Evolutionary conservation across 2,888 invertebrate species (phyloP).

Genomic region (Odontocolon sp.): DNA sequence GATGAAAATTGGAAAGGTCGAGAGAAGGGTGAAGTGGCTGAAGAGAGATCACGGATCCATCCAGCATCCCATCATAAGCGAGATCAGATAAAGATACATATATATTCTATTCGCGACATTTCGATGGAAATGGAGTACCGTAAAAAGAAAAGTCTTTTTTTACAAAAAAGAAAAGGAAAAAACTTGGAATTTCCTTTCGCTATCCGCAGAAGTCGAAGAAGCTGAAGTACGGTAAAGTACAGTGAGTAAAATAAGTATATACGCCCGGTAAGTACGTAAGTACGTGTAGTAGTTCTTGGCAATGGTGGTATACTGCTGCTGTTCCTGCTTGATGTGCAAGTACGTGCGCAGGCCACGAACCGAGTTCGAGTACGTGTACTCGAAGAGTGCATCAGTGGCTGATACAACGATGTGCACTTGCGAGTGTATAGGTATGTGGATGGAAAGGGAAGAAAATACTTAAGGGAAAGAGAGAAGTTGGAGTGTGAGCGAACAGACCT

Average conservation of each 20-base stretch:
- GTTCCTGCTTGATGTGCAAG: slow-evolving; percentile 12
- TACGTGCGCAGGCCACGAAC: slow-evolving; percentile 27
- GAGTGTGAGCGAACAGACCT: slow-evolving; percentile 45
- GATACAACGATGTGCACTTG: slow-evolving; percentile 3
- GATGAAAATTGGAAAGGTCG: no score
- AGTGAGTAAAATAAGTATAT: slow-evolving; percentile 38
- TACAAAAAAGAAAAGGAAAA: neutral
- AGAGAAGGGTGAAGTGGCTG: no score
- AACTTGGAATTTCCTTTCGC: slow-evolving; percentile 1
- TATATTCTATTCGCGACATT: no score
- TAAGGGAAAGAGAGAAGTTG: slow-evolving; percentile 28
- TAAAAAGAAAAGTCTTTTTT: neutral
- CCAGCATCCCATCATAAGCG: no score
- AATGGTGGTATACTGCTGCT: slow-evolving; percentile 39
- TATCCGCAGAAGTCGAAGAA: slow-evolving; percentile 3
- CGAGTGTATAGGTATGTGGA: neutral
- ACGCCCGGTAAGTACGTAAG: slow-evolving; percentile 42
- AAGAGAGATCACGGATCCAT: no score
- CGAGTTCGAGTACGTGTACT: slow-evolving; percentile 35
- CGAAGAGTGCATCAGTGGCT: slow-evolving; percentile 5
- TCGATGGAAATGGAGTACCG: no score
- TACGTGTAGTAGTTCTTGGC: slow-evolving; percentile 44
- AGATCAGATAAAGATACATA: no score
- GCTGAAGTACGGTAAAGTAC: slow-evolving; percentile 16
- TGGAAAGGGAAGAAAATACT: slow-evolving; percentile 38